Base-by-base conservation (phyloP, 1,140 invertebrate genomes). In the Laodelphax striatellus region DNA sequence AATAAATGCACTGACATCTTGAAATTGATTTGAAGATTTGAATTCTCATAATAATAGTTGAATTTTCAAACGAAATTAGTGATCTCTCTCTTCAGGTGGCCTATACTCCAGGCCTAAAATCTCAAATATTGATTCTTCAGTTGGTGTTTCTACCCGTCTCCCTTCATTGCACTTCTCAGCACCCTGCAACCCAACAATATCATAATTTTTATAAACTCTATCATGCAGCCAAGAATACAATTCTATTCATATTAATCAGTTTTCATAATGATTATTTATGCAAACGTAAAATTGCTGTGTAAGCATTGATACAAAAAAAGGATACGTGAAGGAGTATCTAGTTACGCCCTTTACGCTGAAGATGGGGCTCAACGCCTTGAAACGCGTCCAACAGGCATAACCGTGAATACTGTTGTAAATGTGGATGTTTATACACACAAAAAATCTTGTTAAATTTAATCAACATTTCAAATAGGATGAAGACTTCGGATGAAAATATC, bases 41-140 rank as follows among this genome's bases (percentile, higher is more conserved):
- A n/a, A n/a, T n/a, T n/a, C n/a, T n/a, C n/a, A n/a, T n/a, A n/a
- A n/a, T n/a, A n/a, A n/a, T n/a, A n/a, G n/a, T n/a, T n/a, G n/a
- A n/a, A n/a, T 38, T 38, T 11, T 5, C 5, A 38, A 13, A 38
- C 34, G 3, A 2, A 5, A 52, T 62, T 46, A 64, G 61, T 64
- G 62, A 43, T 67, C 63, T 21, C 64, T 60, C 42, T 67, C 61
- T 57, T 67, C 66, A 42, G 64, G 63, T 28, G 58, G 54, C 19
- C 56, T 53, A 54, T 67, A 67, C 38, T 60, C 52, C 13, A 67
- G 31, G 34, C 52, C 62, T 46, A 67, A 44, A 38, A 44, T 46
- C 50, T 61, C 13, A 54, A 67, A 67, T 58, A 67, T 64, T n/a
- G 60, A 62, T 55, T 65, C 58, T 46, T 67, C 66, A 28, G 60